phyloP scores from a whole-genome alignment of 2,113 vertebrate genomes.

The Bettongia penicillata region DNA sequence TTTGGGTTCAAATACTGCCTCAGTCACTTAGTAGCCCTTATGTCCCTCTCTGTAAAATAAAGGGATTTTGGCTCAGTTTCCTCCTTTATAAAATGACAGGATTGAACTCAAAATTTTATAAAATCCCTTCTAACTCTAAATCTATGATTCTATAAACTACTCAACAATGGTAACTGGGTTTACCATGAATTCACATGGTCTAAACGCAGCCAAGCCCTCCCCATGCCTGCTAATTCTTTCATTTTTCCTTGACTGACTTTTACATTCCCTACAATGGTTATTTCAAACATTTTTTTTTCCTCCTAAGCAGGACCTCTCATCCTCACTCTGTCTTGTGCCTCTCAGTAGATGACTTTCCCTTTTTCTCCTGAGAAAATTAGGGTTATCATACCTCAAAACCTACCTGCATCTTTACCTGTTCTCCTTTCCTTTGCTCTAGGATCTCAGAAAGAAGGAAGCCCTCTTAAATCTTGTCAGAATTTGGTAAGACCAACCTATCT shows the following conservation, averaged over 20 bases:
- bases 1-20: too few relatives aligned
- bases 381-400: neutral
- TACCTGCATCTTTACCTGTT: neutral
- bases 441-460: too few relatives aligned
- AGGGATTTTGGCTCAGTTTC: neutral
- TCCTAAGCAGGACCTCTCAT: neutral
- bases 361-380: neutral
- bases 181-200: neutral
- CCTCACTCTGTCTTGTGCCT: neutral
- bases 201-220: neutral
- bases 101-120: neutral
- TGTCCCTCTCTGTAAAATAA: too few relatives aligned
- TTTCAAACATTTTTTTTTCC: too few relatives aligned
- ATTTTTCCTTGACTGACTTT: neutral
- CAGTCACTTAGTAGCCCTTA: neutral
- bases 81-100: neutral
- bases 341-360: neutral
- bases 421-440: neutral
- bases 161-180: neutral
- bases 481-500: neutral
- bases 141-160: neutral
- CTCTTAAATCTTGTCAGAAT: neutral
- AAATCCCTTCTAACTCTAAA: neutral
- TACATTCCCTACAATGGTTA: neutral
- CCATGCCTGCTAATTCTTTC: neutral